These are phyloP conservation scores for Brassicogethes aeneus DNA, from an alignment of 2,888 invertebrate species.

Conservation along the genomic window DNA sequence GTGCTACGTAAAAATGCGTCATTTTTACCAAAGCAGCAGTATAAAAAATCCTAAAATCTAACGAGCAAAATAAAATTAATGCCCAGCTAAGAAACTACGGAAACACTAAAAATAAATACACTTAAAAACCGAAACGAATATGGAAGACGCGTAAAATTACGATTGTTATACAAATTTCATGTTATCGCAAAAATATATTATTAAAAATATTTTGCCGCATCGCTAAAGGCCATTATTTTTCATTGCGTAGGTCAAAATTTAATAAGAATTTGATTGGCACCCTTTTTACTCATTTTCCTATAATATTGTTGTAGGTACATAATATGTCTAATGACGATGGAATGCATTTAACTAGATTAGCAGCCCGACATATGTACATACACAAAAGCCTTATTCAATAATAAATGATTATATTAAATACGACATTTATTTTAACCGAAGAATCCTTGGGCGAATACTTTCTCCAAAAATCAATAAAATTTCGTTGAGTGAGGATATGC, in stretches of 20 bases:
- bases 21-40: no score
- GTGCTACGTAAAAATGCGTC: not conserved
- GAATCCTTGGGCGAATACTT: no score
- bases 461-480: no score
- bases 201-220: constrained; percentile 27
- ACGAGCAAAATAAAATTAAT: not conserved
- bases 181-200: constrained; percentile 34
- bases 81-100: not conserved
- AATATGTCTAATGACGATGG: not conserved
- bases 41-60: no score
- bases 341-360: not conserved
- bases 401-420: no score
- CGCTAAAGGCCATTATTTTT: constrained; percentile 33
- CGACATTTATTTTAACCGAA: no score
- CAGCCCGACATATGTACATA: not conserved
- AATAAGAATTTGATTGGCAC: constrained; percentile 15
- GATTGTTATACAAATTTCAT: constrained; percentile 18
- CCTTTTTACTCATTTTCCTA: not conserved
- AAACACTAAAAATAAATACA: not conserved
- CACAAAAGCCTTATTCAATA: not conserved
- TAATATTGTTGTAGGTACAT: no score
- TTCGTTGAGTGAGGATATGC: no score
- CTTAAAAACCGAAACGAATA: not conserved
- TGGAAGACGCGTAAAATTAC: constrained; percentile 36
- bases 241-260: constrained; percentile 33